Percentiles rank a stretch among this genome's conserved stretches.
These are phyloP conservation scores for Pocota personata DNA, from an alignment of 2,888 invertebrate species.

Conservation along the genomic window DNA sequence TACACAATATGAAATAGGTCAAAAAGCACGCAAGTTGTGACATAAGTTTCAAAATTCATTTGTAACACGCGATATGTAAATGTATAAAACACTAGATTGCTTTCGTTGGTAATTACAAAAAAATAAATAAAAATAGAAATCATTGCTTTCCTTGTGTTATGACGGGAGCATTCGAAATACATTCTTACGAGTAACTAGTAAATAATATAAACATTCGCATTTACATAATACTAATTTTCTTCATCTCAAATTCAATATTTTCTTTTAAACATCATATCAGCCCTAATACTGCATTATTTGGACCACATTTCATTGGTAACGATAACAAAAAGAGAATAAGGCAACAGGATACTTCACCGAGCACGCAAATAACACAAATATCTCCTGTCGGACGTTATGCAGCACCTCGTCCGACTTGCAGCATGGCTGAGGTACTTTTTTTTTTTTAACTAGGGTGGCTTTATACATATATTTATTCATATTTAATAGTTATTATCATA, in stretches of 20 bases:
- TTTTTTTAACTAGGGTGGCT: background rate
- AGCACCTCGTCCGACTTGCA: slow-evolving; percentile 86
- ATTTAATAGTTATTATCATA: background rate
- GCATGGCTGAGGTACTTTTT: slow-evolving; percentile 86
- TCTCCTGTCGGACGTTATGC: slow-evolving; percentile 85
- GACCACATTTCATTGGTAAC: slow-evolving; percentile 81
- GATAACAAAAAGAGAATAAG: slow-evolving; percentile 77
- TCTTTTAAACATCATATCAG: slow-evolving; percentile 74
- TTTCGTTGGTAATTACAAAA: background rate
- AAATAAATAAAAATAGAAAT: background rate
- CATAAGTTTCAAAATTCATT: slow-evolving; percentile 27
- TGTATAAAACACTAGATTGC: background rate
- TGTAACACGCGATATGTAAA: slow-evolving; percentile 39
- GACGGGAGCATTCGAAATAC: background rate
- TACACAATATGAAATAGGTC: slow-evolving; percentile 2
- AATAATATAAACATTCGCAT: background rate
- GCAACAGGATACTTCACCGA: slow-evolving; percentile 77
- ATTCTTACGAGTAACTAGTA: background rate
- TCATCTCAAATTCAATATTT: background rate
- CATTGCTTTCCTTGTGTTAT: slow-evolving; percentile 10
- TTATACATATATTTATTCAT: background rate
- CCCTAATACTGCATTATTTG: slow-evolving; percentile 83
- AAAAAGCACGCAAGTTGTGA: slow-evolving; percentile 20
- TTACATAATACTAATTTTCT: slow-evolving; percentile 1
- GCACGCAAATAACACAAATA: slow-evolving; percentile 81